Percentiles rank a stretch among this genome's conserved stretches.
Evolutionary conservation across 2,113 vertebrate genomes (phyloP).

Genomic region (Pelmatolapia mariae): DNA sequence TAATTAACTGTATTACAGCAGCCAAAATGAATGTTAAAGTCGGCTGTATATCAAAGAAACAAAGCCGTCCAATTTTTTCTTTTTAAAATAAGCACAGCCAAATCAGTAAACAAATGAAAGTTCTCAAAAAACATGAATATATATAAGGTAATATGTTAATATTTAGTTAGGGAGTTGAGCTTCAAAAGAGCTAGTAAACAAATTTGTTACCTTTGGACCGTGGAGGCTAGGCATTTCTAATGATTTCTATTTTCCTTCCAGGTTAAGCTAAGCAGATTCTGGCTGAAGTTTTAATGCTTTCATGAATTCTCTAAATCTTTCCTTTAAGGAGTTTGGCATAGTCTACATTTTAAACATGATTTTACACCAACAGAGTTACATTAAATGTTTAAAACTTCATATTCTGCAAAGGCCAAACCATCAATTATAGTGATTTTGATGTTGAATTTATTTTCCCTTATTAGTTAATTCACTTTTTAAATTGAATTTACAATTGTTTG

Average conservation of each 20-base stretch:
- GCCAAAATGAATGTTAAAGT: not conserved
- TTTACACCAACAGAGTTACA: not conserved
- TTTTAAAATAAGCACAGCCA: not conserved
- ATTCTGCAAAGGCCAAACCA: not conserved
- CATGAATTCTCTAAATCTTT: not conserved
- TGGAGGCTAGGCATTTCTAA: not conserved
- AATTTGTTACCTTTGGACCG: not conserved
- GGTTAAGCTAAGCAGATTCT: not conserved
- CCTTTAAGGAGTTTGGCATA: not conserved
- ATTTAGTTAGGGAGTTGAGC: not conserved
- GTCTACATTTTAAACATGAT: not conserved
- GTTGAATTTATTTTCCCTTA: not conserved
- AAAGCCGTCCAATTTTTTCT: not conserved
- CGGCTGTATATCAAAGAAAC: not conserved
- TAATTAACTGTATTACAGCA: not conserved
- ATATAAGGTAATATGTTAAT: not conserved
- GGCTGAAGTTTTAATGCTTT: not conserved
- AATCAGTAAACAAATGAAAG: not conserved
- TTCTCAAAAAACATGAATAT: not conserved
- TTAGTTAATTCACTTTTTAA: not conserved
- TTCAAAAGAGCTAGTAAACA: not conserved
- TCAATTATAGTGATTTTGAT: not conserved
- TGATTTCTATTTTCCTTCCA: not conserved
- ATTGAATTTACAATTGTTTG: not conserved
- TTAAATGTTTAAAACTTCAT: not conserved